These are phyloP conservation scores for Urosaurus nigricauda DNA, from an alignment of 2,797 vertebrate genomes.

Conservation along the genomic window DNA sequence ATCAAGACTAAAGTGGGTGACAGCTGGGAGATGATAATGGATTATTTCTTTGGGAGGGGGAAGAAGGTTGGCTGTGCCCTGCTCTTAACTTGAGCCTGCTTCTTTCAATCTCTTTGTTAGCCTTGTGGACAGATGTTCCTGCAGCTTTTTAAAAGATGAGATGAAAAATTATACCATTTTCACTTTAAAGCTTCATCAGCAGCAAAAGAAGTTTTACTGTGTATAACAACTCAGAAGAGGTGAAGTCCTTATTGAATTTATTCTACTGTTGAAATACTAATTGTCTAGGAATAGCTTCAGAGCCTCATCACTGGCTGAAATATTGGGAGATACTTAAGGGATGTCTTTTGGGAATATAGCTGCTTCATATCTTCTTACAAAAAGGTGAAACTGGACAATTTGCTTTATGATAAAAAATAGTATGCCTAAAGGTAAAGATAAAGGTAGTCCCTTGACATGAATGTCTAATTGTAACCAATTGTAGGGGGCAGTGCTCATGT, in stretches of 20 bases:
- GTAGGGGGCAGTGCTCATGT: too few species aligned
- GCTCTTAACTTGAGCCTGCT: constrained; percentile 78
- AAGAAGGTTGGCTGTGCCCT: constrained; percentile 67
- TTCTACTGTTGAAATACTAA: constrained; percentile 61
- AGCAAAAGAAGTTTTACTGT: constrained; percentile 63
- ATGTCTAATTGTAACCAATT: too few species aligned
- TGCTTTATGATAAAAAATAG: constrained; percentile 2
- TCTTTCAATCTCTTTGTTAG: constrained; percentile 54
- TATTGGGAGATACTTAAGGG: constrained; percentile 22
- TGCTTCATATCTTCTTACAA: background rate
- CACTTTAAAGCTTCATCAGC: constrained; percentile 53
- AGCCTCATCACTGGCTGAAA: constrained; percentile 31
- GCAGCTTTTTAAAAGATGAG: constrained; percentile 45
- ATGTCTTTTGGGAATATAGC: background rate
- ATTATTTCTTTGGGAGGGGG: constrained; percentile 73
- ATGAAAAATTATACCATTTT: constrained; percentile 69
- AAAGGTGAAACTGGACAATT: constrained; percentile 9
- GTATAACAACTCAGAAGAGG: constrained; percentile 64
- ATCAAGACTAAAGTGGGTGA: constrained; percentile 65
- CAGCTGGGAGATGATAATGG: constrained; percentile 83
- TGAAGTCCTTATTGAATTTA: constrained; percentile 66
- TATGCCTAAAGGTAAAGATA: too few species aligned
- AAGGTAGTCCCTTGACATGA: too few species aligned
- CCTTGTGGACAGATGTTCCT: background rate
- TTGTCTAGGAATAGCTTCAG: constrained; percentile 58